Evolutionary conservation across 2,888 invertebrate genomes (phyloP).

Genomic region (Spialia ferax): DNA sequence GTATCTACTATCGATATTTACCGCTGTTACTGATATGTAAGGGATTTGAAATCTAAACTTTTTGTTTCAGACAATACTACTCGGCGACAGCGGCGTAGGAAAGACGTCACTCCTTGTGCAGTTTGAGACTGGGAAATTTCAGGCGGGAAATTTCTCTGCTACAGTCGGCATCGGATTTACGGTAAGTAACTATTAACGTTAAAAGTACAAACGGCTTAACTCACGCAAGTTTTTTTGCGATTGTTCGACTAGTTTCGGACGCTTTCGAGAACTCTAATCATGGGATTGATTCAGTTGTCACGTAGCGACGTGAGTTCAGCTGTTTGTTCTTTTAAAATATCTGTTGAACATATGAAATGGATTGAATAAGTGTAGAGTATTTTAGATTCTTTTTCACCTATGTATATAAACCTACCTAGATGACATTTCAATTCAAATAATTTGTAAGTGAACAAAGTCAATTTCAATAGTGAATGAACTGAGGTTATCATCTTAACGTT

Average conservation of each 20-base stretch:
- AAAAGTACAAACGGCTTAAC: no score
- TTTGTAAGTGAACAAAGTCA: not conserved
- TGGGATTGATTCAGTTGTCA: no score
- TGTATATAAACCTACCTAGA: no score
- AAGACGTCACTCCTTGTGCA: slow-evolving; percentile 97
- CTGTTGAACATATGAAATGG: no score
- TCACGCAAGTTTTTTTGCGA: no score
- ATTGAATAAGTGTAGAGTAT: not conserved
- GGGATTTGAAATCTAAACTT: no score
- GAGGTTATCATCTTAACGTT: not conserved
- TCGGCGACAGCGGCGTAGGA: slow-evolving; percentile 97
- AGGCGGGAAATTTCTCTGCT: slow-evolving; percentile 96
- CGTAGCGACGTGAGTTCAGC: no score
- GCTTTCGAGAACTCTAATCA: no score
- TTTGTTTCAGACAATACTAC: slow-evolving; percentile 92
- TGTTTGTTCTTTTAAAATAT: no score
- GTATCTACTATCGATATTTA: no score
- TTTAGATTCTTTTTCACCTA: not conserved
- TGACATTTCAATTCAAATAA: not conserved
- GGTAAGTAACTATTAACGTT: slow-evolving; percentile 87
- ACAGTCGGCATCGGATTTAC: slow-evolving; percentile 98
- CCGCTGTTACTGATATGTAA: no score
- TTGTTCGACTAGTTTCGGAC: no score
- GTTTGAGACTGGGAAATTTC: slow-evolving; percentile 97
- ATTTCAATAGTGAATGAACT: not conserved